These are phyloP conservation scores for Dallia pectoralis DNA, from an alignment of 2,797 vertebrate genomes.

Conservation along the genomic window DNA sequence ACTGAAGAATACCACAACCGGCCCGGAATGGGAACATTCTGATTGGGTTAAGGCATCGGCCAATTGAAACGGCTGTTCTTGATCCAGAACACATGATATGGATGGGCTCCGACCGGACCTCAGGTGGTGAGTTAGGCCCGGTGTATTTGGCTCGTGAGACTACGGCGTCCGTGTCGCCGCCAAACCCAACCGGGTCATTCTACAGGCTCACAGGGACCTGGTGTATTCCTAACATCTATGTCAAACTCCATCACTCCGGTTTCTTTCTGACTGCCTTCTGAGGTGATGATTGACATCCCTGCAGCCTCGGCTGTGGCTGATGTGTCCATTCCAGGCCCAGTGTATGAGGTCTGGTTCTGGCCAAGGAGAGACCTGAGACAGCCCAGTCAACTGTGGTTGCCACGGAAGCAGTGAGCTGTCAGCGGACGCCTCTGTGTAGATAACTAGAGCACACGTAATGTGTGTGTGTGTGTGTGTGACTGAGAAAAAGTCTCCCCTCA, in stretches of 20 bases:
- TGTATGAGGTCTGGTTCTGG: slow-evolving; percentile 46
- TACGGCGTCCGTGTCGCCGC: not conserved
- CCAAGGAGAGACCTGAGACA: slow-evolving; percentile 51
- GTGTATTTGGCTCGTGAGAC: not conserved
- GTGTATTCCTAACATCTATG: slow-evolving; percentile 39
- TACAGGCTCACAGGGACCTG: slow-evolving; percentile 10
- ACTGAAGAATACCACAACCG: slow-evolving; percentile 3
- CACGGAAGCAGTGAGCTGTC: slow-evolving; percentile 58
- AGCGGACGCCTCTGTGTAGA: slow-evolving; percentile 28
- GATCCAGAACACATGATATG: not conserved
- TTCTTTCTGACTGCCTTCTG: slow-evolving; percentile 43
- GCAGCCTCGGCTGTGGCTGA: not conserved
- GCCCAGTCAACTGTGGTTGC: slow-evolving; percentile 52
- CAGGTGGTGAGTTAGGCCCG: not conserved
- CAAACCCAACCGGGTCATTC: slow-evolving; percentile 22
- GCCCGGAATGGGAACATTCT: not conserved
- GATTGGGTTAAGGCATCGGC: slow-evolving; percentile 1
- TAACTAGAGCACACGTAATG: not conserved
- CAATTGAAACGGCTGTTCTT: not conserved
- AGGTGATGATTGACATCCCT: slow-evolving; percentile 41
- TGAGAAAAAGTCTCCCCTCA: too few species aligned
- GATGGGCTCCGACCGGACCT: not conserved
- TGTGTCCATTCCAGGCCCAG: slow-evolving; percentile 47
- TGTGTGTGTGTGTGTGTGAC: slow-evolving; percentile 17
- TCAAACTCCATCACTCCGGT: slow-evolving; percentile 41